Evolutionary conservation across 2,797 vertebrate species (phyloP).

Genomic region (Babyrousa celebensis): DNA sequence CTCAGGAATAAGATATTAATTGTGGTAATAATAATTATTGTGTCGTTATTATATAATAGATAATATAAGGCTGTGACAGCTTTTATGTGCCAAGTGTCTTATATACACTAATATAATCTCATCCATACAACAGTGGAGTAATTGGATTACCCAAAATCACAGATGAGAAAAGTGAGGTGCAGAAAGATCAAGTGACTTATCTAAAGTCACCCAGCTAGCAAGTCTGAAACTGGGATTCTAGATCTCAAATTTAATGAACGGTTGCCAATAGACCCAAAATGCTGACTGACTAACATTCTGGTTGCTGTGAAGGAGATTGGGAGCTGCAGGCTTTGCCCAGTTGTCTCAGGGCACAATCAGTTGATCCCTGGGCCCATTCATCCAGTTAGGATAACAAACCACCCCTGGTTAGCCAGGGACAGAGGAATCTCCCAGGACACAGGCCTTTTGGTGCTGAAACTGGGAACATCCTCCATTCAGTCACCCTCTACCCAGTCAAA

Average conservation of each 20-base stretch:
- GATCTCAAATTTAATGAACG: not conserved
- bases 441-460: not conserved
- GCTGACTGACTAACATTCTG: not conserved
- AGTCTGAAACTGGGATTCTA: conserved; percentile 31
- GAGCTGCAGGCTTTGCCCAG: not conserved
- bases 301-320: too few relatives aligned
- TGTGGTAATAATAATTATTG: conserved; percentile 23
- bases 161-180: conserved; percentile 18
- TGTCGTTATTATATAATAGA: not conserved
- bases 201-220: conserved; percentile 22
- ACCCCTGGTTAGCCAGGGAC: not conserved
- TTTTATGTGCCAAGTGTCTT: conserved; percentile 13
- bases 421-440: not conserved
- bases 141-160: not conserved
- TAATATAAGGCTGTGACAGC: not conserved
- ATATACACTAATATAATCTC: not conserved
- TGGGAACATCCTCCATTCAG: not conserved
- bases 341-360: not conserved
- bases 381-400: not conserved
- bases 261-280: not conserved
- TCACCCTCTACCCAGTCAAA: not conserved
- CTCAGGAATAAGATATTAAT: conserved; percentile 62
- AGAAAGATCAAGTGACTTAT: not conserved
- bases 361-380: not conserved
- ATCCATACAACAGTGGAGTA: not conserved